Evolutionary conservation across 2,797 vertebrate genomes (phyloP).

Genomic region (Typhlichthys subterraneus): DNA sequence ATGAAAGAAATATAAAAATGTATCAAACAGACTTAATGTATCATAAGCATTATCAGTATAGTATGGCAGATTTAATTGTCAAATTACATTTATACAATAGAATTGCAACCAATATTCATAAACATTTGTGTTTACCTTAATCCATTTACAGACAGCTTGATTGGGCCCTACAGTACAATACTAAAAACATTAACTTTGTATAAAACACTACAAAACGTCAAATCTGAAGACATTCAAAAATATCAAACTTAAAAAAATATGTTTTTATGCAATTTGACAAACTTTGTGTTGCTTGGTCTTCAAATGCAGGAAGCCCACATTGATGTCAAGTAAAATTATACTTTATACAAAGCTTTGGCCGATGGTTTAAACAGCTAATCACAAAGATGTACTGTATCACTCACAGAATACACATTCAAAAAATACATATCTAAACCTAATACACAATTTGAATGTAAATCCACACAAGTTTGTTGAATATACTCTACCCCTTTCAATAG

Average conservation of each 20-base stretch:
- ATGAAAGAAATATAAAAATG: too few relatives aligned
- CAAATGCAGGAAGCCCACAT: slow-evolving; percentile 15
- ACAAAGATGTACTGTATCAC: slow-evolving; percentile 7
- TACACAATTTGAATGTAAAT: slow-evolving; percentile 18
- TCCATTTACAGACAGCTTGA: too few relatives aligned
- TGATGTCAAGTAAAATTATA: slow-evolving; percentile 5
- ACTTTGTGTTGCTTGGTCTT: slow-evolving; percentile 3
- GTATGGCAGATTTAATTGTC: too few relatives aligned
- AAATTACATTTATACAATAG: too few relatives aligned
- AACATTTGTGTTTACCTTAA: too few relatives aligned
- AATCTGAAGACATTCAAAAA: slow-evolving; percentile 34
- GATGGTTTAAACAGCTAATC: slow-evolving; percentile 23
- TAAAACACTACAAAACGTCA: slow-evolving; percentile 47
- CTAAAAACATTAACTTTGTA: slow-evolving; percentile 48
- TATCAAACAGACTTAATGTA: too few relatives aligned
- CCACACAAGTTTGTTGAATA: slow-evolving; percentile 24
- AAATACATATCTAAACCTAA: slow-evolving; percentile 34
- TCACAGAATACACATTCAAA: slow-evolving; percentile 30
- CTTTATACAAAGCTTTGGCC: slow-evolving; percentile 46
- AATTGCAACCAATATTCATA: too few relatives aligned
- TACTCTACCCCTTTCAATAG: slow-evolving; percentile 1
- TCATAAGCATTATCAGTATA: too few relatives aligned
- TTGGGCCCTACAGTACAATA: too few relatives aligned
- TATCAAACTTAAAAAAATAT: background rate
- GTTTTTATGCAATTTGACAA: slow-evolving; percentile 10